A percentile compares a stretch with the other conserved stretches of the same genome.
Evolutionary conservation across 2,888 invertebrate species (phyloP).

Genomic region (Ormia ochracea): DNA sequence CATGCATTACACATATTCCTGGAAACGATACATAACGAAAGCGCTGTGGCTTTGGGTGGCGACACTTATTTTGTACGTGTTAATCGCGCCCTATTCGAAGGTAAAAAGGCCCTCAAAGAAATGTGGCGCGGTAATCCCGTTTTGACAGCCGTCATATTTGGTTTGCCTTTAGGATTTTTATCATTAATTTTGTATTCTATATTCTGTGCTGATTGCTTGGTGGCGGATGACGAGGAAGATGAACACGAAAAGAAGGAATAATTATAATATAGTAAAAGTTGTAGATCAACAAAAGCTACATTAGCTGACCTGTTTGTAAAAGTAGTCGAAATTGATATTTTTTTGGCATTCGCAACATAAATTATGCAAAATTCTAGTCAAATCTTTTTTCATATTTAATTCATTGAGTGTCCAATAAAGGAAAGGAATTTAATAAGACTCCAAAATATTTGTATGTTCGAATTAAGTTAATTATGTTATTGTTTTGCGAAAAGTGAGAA

Average conservation of each 20-base stretch:
- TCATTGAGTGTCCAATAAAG: not conserved
- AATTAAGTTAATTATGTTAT: conserved; percentile 14
- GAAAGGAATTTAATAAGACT: conserved; percentile 20
- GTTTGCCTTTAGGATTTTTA: conserved; percentile 94
- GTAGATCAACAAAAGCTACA: conserved; percentile 40
- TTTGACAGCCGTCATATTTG: conserved; percentile 93
- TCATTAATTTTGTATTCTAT: conserved; percentile 96
- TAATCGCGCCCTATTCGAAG: conserved; percentile 90
- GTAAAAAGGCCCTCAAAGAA: conserved; percentile 85
- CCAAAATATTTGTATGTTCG: conserved; percentile 4
- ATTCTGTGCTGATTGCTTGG: conserved; percentile 96
- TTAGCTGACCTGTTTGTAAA: conserved; percentile 47
- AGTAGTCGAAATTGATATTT: conserved; percentile 36
- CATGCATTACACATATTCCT: conserved; percentile 78
- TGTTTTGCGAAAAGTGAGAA: conserved; percentile 45
- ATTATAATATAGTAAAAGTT: conserved; percentile 24
- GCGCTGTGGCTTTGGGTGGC: conserved; percentile 90
- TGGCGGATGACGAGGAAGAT: conserved; percentile 86
- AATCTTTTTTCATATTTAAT: conserved; percentile 23
- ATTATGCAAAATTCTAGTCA: conserved; percentile 49
- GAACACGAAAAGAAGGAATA: conserved; percentile 78
- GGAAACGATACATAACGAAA: conserved; percentile 82
- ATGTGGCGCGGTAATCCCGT: conserved; percentile 97
- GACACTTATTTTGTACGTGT: conserved; percentile 86
- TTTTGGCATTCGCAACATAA: not conserved